Conservation (phyloP, 2,797 vertebrate species). For the Hylomyscus alleni region DNA sequence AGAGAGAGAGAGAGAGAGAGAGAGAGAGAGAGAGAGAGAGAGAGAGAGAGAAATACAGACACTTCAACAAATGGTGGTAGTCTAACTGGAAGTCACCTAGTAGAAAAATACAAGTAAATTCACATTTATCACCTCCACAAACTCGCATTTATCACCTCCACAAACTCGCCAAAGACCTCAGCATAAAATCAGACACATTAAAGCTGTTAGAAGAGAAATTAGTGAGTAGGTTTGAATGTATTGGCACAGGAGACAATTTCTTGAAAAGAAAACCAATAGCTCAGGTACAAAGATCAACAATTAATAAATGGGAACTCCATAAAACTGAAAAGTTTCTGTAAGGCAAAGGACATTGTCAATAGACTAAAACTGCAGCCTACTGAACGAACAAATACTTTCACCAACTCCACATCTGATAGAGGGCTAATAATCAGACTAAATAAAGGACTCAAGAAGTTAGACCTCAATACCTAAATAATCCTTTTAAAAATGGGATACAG, state of each 20-base stretch:
- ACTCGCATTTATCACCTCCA: neutral
- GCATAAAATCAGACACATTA: neutral
- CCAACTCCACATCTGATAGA: neutral
- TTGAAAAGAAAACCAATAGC: neutral
- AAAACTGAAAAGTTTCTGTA: neutral
- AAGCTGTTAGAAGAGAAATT: neutral
- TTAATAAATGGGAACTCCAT: neutral
- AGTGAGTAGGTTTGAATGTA: too few relatives aligned
- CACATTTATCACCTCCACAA: neutral
- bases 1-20: too few relatives aligned
- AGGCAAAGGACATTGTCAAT: neutral
- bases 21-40: too few relatives aligned
- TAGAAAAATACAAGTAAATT: neutral
- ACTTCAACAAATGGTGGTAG: neutral
- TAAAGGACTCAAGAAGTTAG: neutral
- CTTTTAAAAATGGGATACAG: neutral
- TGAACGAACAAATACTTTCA: neutral
- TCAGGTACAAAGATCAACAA: neutral
- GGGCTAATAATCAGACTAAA: neutral
- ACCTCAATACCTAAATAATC: neutral
- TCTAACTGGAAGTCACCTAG: neutral
- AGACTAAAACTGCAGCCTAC: neutral
- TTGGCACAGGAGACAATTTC: neutral
- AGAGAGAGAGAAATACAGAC: too few relatives aligned
- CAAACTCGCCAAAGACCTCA: neutral